Base-by-base conservation (phyloP, 1,140 invertebrate species). In the Globodera rostochiensis region DNA sequence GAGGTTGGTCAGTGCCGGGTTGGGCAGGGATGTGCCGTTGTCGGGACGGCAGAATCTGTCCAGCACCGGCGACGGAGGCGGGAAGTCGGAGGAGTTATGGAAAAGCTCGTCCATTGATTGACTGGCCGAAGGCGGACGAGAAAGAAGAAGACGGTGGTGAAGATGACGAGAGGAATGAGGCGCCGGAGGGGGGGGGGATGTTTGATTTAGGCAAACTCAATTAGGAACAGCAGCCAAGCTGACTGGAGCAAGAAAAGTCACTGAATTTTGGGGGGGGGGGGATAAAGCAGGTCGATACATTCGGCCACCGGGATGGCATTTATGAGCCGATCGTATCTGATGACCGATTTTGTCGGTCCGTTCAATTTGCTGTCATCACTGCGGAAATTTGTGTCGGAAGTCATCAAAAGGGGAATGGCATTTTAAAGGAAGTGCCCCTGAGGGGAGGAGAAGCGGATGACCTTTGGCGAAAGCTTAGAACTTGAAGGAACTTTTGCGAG, bases 1-100 rank as follows among this genome's bases (percentile, higher is more conserved):
- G n/a, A 85, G 53, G 21, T 74, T 57, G 21, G 47, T 47, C 53
- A 84, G 46, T 60, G 53, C 47, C 46, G 81, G 47, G 21, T 83
- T 80, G 13, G 60, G 45, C 70, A 80, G 47, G 15, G 77, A 45
- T n/a, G 66, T 64, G 9, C 70, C 71, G 15, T 53, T 25, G 46
- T 47, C 71, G 64, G 69, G 60, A 50, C 64, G 21, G 57, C 57
- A 80, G 8, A 80, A 49, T 36, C 36, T 47, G 76, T 80, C 53
- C 50, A 36, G 9, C 45, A 46, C 66, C 46, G 74, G 67, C 25
- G 57, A 64, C 57, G 57, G 57, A 2, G 15, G 57, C 2, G 13
- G 57, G 19, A 64, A 19, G 13, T 19, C 57, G 47, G 53, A 64
- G 76, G n/a, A 46, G 77, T 78, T 78, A 7, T n/a, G 13, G 36